Conservation (phyloP, 2,888 invertebrate species). For the Metacarcinus magister region DNA sequence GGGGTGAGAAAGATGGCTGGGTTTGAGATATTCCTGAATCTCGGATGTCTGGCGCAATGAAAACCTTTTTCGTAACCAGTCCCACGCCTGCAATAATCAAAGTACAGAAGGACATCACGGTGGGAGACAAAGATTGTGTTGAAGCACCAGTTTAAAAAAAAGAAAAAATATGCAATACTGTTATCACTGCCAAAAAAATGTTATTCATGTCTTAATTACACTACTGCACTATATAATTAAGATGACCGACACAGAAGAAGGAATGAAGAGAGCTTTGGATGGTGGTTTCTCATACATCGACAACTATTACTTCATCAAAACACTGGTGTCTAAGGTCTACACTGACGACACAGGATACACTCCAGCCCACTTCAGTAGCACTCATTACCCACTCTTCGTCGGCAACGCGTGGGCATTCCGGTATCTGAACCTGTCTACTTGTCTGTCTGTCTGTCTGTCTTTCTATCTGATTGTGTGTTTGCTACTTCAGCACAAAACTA, state of each 20-base stretch:
- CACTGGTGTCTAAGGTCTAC: not conserved
- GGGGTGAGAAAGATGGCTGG: not conserved
- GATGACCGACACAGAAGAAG: conserved; percentile 33
- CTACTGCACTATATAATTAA: not conserved
- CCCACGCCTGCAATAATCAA: not conserved
- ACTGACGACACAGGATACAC: not conserved
- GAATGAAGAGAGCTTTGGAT: not conserved
- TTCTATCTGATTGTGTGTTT: too few species aligned
- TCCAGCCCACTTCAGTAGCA: not conserved
- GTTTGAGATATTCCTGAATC: not conserved
- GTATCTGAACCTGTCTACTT: not conserved
- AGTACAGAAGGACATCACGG: not conserved
- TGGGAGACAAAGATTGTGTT: not conserved
- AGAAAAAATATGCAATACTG: too few species aligned
- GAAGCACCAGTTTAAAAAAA: too few species aligned
- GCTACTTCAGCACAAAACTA: too few species aligned
- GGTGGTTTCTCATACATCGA: not conserved
- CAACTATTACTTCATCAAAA: not conserved
- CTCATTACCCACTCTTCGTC: not conserved
- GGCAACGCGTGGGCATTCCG: not conserved
- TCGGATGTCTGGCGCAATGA: not conserved
- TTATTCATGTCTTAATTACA: too few species aligned
- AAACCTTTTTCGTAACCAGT: not conserved
- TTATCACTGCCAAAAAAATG: too few species aligned
- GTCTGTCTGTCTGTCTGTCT: too few species aligned